A percentile compares a stretch with the other conserved stretches of the same genome.
These are phyloP conservation scores for Bombylius discolor DNA, from an alignment of 2,888 invertebrate genomes.

Conservation along the genomic window DNA sequence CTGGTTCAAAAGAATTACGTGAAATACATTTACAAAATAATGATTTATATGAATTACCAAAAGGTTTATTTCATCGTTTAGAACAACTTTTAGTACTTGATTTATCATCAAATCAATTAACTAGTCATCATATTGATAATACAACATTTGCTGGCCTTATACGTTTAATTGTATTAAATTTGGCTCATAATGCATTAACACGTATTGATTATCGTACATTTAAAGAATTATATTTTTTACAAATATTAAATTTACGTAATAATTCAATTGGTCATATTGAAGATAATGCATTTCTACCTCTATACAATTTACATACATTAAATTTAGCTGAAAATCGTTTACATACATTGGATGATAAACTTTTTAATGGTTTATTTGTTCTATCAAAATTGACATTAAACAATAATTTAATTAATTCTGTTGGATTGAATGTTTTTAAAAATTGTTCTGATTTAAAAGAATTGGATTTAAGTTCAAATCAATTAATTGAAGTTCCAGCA, in stretches of 20 bases:
- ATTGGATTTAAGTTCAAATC: conserved; percentile 78
- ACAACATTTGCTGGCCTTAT: conserved; percentile 80
- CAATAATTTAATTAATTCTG: conserved; percentile 66
- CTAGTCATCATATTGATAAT: conserved; percentile 72
- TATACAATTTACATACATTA: conserved; percentile 78
- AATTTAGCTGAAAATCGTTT: conserved; percentile 80
- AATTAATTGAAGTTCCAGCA: conserved; percentile 66
- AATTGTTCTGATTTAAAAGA: conserved; percentile 83
- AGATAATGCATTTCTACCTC: conserved; percentile 73
- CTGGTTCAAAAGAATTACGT: conserved; percentile 64
- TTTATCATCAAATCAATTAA: conserved; percentile 71
- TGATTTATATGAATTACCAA: conserved; percentile 66
- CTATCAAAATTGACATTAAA: conserved; percentile 73
- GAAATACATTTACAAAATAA: conserved; percentile 79
- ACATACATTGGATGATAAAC: conserved; percentile 64
- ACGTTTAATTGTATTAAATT: conserved; percentile 67
- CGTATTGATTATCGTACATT: conserved; percentile 73
- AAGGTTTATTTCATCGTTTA: conserved; percentile 69
- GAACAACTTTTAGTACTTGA: conserved; percentile 75
- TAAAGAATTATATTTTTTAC: conserved; percentile 73
- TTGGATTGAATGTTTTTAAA: conserved; percentile 69
- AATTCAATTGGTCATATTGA: conserved; percentile 82
- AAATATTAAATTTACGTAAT: conserved; percentile 72
- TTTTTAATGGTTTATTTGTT: conserved; percentile 74
- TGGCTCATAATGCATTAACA: conserved; percentile 73